Base-by-base conservation (phyloP, 2,797 vertebrate genomes). In the Semaprochilodus insignis region DNA sequence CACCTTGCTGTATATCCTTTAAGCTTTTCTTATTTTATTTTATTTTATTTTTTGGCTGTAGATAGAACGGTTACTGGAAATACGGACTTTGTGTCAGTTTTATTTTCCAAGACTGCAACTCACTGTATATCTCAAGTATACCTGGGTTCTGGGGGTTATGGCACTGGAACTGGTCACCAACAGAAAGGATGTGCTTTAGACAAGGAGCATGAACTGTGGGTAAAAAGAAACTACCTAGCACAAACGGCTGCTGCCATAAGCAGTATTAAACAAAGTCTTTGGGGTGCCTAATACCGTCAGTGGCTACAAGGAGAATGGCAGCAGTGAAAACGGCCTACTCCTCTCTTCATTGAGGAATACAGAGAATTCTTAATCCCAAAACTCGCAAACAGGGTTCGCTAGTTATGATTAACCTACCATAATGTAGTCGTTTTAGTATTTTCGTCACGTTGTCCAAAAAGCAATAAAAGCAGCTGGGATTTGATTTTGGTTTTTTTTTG, bases 41-140 rank as follows among this genome's bases (percentile, higher is more conserved):
- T 91, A 81, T 93, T 92, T 91, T 94, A 94, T 94, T 92, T 82
- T 85, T 87, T 88, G 85, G 85, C 89, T 89, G 82, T 86, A 90
- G 76, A 86, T 92, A 89, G 92, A 90, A 88, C 85, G 70, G 90
- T 81, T 88, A 90, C 88, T 86, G 91, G 82, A 15, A 92, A 36
- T 70, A 78, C 31, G 60, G 21, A 57, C 55, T 66, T 70, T 60
- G 70, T 79, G 77, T 79, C 70, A 78, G 76, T 44, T 36, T 59
- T 31, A 31, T 31, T 31, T 44, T 69, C 74, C 55, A 60, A 70
- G 62, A 75, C 70, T 70, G 79, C 65, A 40, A 11, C n/a, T 74
- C 66, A 11, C n/a, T 44, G n/a, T 66, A 40, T 11, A 69, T 75
- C 23, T 67, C 31, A 6, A 48, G 40, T 51, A 44, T 23, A 23